A percentile compares a stretch with the other conserved stretches of the same genome.
Evolutionary conservation across 2,113 vertebrate species (phyloP).

Genomic region (Dromaius novaehollandiae): DNA sequence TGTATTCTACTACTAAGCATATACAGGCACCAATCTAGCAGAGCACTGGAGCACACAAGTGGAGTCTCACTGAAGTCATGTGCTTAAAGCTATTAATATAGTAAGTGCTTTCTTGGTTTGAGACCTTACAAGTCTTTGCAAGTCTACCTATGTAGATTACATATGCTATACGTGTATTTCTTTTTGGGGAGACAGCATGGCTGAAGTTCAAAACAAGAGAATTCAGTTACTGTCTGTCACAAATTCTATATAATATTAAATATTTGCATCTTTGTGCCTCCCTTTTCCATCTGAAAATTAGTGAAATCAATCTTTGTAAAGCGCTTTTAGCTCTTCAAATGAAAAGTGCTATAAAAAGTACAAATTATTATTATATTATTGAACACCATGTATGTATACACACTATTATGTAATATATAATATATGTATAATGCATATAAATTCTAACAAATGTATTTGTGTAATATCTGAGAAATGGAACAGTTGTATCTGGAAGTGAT

Average conservation of each 20-base stretch:
- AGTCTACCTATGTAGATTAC: neutral
- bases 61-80: constrained; percentile 15
- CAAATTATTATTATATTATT: constrained; percentile 72
- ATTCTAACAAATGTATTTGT: constrained; percentile 85
- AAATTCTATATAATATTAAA: neutral
- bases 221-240: neutral
- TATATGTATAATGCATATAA: constrained; percentile 87
- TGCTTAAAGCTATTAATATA: constrained; percentile 11
- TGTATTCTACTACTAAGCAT: constrained; percentile 10
- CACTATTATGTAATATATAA: constrained; percentile 85
- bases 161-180: neutral
- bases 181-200: neutral
- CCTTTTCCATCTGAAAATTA: constrained; percentile 22
- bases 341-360: constrained; percentile 66
- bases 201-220: neutral
- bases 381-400: constrained; percentile 83
- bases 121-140: constrained; percentile 42
- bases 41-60: constrained; percentile 21
- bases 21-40: neutral
- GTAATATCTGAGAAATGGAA: constrained; percentile 81
- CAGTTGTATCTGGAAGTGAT: constrained; percentile 80
- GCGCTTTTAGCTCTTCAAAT: constrained; percentile 58
- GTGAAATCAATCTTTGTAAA: constrained; percentile 30
- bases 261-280: constrained; percentile 25
- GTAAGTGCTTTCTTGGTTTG: constrained; percentile 18